Percentiles rank a stretch among this genome's conserved stretches.
Conservation (phyloP, 1,140 invertebrate species). For the Melitaea cinxia region DNA sequence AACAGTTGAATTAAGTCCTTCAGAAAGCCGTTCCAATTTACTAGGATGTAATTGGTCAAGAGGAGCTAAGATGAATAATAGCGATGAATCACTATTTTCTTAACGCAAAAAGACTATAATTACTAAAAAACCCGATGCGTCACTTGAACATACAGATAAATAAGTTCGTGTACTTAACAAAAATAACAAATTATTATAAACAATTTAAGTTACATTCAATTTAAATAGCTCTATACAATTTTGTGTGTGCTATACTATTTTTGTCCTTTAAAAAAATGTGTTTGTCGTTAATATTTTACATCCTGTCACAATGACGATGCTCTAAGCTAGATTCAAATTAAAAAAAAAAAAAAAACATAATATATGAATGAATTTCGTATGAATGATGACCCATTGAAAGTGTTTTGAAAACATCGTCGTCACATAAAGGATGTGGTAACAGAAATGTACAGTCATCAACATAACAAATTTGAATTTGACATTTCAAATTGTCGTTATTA, state of each 20-base stretch:
- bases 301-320: constrained; percentile 11
- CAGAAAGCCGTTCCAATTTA: too few relatives aligned
- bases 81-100: too few relatives aligned
- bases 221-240: background rate
- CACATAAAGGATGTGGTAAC: constrained; percentile 58
- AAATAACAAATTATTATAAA: background rate
- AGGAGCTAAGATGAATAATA: too few relatives aligned
- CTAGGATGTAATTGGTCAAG: too few relatives aligned
- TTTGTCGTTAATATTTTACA: background rate
- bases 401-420: constrained; percentile 47
- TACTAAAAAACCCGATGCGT: too few relatives aligned
- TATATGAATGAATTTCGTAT: constrained; percentile 21
- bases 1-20: too few relatives aligned
- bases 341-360: constrained; percentile 14
- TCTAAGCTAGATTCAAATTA: constrained; percentile 14
- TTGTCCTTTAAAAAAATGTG: background rate
- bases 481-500: constrained; percentile 68
- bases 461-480: constrained; percentile 63
- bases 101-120: too few relatives aligned
- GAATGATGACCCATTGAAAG: constrained; percentile 57
- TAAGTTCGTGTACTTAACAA: too few relatives aligned
- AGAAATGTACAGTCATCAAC: constrained; percentile 69
- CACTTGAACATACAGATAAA: too few relatives aligned
- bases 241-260: background rate
- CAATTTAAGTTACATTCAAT: background rate